Conservation (phyloP, 2,113 vertebrate species). For the Montifringilla adamsi region DNA sequence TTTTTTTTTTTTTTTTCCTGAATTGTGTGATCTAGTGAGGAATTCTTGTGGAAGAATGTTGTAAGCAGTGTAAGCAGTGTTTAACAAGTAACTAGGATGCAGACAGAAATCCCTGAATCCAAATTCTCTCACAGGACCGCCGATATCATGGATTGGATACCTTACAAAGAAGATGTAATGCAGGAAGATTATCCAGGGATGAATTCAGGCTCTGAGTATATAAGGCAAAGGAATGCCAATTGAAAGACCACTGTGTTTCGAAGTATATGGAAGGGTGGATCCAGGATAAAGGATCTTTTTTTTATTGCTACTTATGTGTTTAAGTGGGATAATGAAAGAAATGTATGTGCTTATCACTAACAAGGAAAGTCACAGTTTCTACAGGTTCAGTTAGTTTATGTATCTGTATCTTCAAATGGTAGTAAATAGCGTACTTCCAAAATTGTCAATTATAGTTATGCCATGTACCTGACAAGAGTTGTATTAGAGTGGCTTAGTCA, state of each 20-base stretch:
- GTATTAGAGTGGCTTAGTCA: not conserved
- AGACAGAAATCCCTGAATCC: not conserved
- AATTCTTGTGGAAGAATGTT: not conserved
- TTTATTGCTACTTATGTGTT: not conserved
- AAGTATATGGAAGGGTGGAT: not conserved
- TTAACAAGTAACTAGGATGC: not conserved
- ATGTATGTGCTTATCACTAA: fast-evolving
- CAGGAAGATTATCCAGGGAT: not conserved
- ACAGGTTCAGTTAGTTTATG: not conserved
- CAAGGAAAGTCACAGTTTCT: not conserved
- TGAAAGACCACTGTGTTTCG: not conserved
- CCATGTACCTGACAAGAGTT: not conserved
- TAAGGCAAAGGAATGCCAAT: not conserved
- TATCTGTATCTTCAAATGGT: not conserved
- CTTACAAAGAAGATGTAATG: not conserved
- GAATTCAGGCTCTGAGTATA: not conserved
- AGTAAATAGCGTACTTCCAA: not conserved
- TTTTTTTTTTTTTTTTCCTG: not conserved
- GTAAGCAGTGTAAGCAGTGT: not conserved
- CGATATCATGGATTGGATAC: not conserved
- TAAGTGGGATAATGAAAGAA: not conserved
- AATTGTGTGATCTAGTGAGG: not conserved
- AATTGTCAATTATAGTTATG: not conserved
- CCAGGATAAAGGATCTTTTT: not conserved
- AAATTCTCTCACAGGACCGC: not conserved